Evolutionary conservation across 1,140 invertebrate genomes (phyloP), one percentile per base, ranked within the genome.

Genomic region (Aphelinus atriplicis): DNA sequence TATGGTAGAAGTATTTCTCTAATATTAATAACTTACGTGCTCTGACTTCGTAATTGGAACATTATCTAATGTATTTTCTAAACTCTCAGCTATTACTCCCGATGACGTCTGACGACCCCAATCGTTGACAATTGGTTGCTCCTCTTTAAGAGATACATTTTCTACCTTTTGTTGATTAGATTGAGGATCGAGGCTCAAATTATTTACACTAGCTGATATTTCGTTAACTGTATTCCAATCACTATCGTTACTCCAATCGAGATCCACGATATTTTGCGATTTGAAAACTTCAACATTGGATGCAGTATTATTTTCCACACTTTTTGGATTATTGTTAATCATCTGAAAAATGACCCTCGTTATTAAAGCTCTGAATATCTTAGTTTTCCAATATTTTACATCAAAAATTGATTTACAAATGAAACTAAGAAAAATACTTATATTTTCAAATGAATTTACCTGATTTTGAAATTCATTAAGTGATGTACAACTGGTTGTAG

Each of bases 141-240:
- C 47, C 43, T 71, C 69, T 62, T 76, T 71, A 45, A 48, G 43
- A 42, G 46, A 48, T 43, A 50, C 64, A 77, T 75, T 82, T 78
- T 80, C 82, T 2, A 73, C 6, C 26, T 26, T 26, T 5, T 80
- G 64, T 43, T 78, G 78, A 53, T 68, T 76, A 46, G 62, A 71
- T 48, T 81, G 80, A 58, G 72, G 53, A 58, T 48, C 64, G 26
- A 84, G 51, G 70, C 60, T 80, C 47, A 85, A 62, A 46, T 87
- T 84, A 63, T 73, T 75, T 2, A 87, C 77, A 42, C 72, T 80
- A 50, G 67, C 66, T 2, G 82, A 74, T 48, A 87, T 73, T 48
- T 86, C 84, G 1, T 74, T 51, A 45, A 80, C 69, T 3, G 81
- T 77, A 43, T 81, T 78, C 83, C 83, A 83, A 48, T 86, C 83